Conservation (phyloP, 2,888 invertebrate species). For the Aquatica leii region DNA sequence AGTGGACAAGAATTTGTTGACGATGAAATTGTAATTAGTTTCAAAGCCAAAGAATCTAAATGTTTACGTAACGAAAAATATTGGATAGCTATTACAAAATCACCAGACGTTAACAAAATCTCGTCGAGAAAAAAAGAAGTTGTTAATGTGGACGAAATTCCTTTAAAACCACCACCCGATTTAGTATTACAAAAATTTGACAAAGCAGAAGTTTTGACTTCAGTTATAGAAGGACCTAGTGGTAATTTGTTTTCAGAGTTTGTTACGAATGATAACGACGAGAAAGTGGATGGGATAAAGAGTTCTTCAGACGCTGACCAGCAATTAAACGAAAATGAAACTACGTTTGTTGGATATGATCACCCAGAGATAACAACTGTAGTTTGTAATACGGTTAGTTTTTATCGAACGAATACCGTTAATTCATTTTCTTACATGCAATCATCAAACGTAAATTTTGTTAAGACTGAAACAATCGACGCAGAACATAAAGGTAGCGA, state of each 20-base stretch:
- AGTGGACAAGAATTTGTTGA: too few relatives aligned
- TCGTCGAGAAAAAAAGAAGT: slow-evolving; percentile 21
- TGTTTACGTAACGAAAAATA: slow-evolving; percentile 52
- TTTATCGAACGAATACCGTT: slow-evolving; percentile 48
- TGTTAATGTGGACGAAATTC: slow-evolving; percentile 55
- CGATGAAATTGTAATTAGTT: slow-evolving; percentile 44
- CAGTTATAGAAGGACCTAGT: slow-evolving; percentile 53
- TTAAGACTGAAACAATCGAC: slow-evolving; percentile 14
- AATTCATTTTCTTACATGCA: slow-evolving; percentile 46
- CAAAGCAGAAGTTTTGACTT: slow-evolving; percentile 43
- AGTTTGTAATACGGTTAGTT: slow-evolving; percentile 49
- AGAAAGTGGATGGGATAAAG: neutral
- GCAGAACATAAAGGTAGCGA: neutral
- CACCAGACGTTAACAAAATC: slow-evolving; percentile 33
- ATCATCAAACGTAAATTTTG: slow-evolving; percentile 46
- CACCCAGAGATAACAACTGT: slow-evolving; percentile 47
- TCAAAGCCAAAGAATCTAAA: slow-evolving; percentile 46
- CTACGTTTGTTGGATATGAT: slow-evolving; percentile 45
- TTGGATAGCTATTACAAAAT: slow-evolving; percentile 53
- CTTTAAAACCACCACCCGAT: slow-evolving; percentile 52
- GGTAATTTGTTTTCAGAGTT: slow-evolving; percentile 43
- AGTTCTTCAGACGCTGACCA: neutral
- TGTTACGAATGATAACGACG: neutral
- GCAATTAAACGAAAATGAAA: neutral
- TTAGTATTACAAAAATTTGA: slow-evolving; percentile 21